Evolutionary conservation across 2,113 vertebrate species (phyloP), one percentile per base, ranked within the genome.

Genomic region (Tachysurus fulvidraco): DNA sequence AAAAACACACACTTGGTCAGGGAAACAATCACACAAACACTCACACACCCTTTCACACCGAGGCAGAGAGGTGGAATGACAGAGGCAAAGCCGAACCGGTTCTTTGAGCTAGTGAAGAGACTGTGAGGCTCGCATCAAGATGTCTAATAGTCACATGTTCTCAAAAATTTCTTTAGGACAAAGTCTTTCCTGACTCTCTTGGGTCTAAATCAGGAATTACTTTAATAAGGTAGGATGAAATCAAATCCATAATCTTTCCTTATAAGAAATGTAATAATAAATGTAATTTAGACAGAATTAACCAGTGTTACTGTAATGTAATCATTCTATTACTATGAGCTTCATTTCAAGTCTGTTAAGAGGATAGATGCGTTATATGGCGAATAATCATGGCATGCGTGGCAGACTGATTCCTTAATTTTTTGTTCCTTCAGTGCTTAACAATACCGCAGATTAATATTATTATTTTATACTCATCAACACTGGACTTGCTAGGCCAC

Each of bases 221-320:
- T 9, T 81, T 23, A 44, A 73, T 62, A 57, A 86, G 85, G 85
- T 87, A 83, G 28, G 67, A 83, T 1, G 1, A 79, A 19, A 55
- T 79, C 2, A 19, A 30, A 78, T 55, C 46, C n/a, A 79, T 59
- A 41, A 69, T 28, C 28, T 55, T 23, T 59, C 6, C 19, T 80
- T 60, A 1, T 81, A 28, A 54, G 69, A 44, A 73, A 44, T 73
- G 16, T 17, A 17, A 17, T 46, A 25, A 11, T 1, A 36, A 36
- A 36, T 36, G 2, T 4, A 13, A 12, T 44, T 52, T 52, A 52
- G 25, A 16, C 25, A 28, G 7, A 23, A 23, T 41, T 23, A 44
- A 36, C 10, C 10, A 44, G 4, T 74, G 19, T 46, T 10, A 2
- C 23, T 3, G 23, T 23, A 3, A 0, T 21, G 1, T 19, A 3